These are phyloP conservation scores for Galeopsomyia nigrocyanea DNA, from an alignment of 2,888 invertebrate genomes.

Conservation along the genomic window DNA sequence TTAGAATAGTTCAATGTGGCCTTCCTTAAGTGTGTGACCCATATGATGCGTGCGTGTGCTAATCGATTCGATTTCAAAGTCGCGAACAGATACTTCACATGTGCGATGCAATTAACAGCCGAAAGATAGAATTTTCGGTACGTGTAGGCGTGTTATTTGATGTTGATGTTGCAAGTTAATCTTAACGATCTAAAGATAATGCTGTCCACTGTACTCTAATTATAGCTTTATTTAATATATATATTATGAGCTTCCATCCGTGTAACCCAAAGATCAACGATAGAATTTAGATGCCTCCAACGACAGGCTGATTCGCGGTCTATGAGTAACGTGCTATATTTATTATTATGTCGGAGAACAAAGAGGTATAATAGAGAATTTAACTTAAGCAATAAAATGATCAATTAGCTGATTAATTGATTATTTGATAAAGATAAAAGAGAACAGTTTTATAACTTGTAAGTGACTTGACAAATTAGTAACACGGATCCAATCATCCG, in stretches of 20 bases:
- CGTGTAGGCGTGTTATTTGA: conserved; percentile 44
- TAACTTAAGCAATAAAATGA: conserved; percentile 24
- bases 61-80: conserved; percentile 25
- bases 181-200: conserved; percentile 44
- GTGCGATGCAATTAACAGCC: conserved; percentile 35
- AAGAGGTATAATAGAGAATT: conserved; percentile 14
- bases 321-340: conserved; percentile 19
- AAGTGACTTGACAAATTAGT: conserved; percentile 10
- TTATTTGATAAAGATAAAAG: not conserved
- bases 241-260: conserved; percentile 36
- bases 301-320: conserved; percentile 6
- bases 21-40: conserved; percentile 65
- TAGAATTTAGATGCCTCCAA: conserved; percentile 12
- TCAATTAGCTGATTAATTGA: conserved; percentile 27
- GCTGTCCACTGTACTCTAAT: conserved; percentile 52
- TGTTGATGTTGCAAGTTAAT: conserved; percentile 52
- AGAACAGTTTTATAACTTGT: conserved; percentile 24
- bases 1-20: conserved; percentile 69
- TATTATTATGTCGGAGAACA: conserved; percentile 22
- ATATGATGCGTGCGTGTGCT: conserved; percentile 54
- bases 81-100: conserved; percentile 20
- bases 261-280: conserved; percentile 30
- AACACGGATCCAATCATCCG: not conserved
- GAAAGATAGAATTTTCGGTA: conserved; percentile 30
- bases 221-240: conserved; percentile 44